Percentiles rank a stretch among this genome's conserved stretches.
phyloP scores from a whole-genome alignment of 2,888 invertebrate species.

The Euplexia lucipara region DNA sequence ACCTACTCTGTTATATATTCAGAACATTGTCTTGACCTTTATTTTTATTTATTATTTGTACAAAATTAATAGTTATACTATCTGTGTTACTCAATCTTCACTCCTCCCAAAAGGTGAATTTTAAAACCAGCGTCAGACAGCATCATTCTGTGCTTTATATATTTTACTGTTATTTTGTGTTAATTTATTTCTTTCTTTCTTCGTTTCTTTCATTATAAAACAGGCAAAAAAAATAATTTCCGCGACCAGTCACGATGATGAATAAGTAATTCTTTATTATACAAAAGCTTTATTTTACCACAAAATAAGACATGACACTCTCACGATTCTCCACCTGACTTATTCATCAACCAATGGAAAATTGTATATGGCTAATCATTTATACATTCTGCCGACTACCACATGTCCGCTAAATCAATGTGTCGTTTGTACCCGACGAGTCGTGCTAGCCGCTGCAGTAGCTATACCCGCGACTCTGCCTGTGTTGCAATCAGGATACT shows the following conservation, averaged over 20 bases:
- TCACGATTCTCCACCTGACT: conserved; percentile 32
- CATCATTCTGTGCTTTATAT: too few species aligned
- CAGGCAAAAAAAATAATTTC: not conserved
- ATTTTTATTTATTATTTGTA: too few species aligned
- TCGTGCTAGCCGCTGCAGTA: not conserved
- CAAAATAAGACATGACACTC: conserved; percentile 39
- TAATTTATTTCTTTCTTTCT: too few species aligned
- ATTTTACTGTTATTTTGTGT: too few species aligned
- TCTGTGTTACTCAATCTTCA: too few species aligned
- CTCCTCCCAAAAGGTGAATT: too few species aligned
- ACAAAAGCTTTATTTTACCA: conserved; percentile 2
- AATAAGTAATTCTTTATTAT: conserved; percentile 15
- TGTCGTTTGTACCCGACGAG: conserved; percentile 29
- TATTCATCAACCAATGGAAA: conserved; percentile 45
- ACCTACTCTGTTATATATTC: too few species aligned
- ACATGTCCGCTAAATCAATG: conserved; percentile 53
- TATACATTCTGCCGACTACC: conserved; percentile 54
- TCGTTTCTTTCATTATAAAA: too few species aligned
- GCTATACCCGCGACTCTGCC: not conserved
- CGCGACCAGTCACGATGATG: conserved; percentile 12
- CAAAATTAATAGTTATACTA: too few species aligned
- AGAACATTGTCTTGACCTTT: too few species aligned
- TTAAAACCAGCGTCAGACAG: too few species aligned
- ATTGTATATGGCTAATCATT: conserved; percentile 46
- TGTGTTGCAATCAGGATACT: not conserved